These are phyloP conservation scores for Brachylomia viminalis DNA, from an alignment of 2,888 invertebrate species.

Conservation along the genomic window DNA sequence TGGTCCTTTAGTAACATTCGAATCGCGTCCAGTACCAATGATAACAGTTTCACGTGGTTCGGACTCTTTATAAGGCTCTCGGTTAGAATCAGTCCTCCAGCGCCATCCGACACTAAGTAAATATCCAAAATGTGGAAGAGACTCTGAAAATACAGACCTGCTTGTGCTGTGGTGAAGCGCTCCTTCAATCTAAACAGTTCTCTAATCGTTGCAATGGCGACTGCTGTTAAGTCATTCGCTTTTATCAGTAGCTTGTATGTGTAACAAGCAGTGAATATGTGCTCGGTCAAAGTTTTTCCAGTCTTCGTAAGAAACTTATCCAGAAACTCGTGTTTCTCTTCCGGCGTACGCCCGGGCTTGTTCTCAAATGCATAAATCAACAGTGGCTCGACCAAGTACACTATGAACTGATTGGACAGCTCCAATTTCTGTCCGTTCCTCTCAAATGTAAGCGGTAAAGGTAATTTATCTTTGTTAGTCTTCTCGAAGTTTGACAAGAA, in stretches of 20 bases:
- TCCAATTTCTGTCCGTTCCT: constrained; percentile 70
- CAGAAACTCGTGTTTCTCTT: constrained; percentile 45
- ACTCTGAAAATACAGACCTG: constrained; percentile 71
- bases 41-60: constrained; percentile 68
- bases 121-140: constrained; percentile 71
- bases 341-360: constrained; percentile 15
- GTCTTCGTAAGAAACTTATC: constrained; percentile 62
- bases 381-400: constrained; percentile 67
- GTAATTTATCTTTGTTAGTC: constrained; percentile 40
- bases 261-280: constrained; percentile 66
- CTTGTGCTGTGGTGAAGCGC: constrained; percentile 68
- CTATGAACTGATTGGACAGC: constrained; percentile 70
- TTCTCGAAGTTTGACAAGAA: constrained; percentile 70
- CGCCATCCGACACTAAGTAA: constrained; percentile 67
- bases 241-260: constrained; percentile 60
- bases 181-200: constrained; percentile 69
- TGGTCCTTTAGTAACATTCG: constrained; percentile 73
- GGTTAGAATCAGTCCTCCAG: constrained; percentile 63
- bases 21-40: constrained; percentile 68
- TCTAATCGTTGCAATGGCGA: constrained; percentile 62
- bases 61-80: constrained; percentile 64
- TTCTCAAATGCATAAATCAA: constrained; percentile 51
- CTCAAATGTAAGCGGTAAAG: constrained; percentile 67
- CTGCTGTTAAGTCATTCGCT: constrained; percentile 53
- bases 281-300: constrained; percentile 64